phyloP scores from a whole-genome alignment of 2,797 vertebrate species.

The Heteromormyrus szaboi region DNA sequence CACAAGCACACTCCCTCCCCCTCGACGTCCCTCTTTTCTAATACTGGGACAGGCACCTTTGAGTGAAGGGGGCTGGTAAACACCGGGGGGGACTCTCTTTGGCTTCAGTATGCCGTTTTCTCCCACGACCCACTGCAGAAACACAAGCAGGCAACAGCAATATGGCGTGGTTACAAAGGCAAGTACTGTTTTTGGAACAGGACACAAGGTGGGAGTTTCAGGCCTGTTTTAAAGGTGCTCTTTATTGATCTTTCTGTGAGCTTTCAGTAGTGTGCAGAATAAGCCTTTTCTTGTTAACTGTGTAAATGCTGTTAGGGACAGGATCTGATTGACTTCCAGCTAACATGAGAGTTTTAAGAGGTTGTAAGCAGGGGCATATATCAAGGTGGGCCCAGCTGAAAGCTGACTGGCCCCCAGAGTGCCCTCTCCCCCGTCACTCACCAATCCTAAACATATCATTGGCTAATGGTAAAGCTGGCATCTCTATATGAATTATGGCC shows the following conservation, averaged over 20 bases:
- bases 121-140: constrained; percentile 74
- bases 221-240: background rate
- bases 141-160: background rate
- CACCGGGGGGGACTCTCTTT: constrained; percentile 79
- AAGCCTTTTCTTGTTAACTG: background rate
- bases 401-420: background rate
- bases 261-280: background rate
- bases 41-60: constrained; percentile 68
- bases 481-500: background rate
- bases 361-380: background rate
- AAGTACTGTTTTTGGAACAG: background rate
- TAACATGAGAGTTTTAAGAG: background rate
- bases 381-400: background rate
- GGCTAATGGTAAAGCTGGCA: background rate
- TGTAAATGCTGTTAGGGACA: background rate
- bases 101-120: constrained; percentile 90
- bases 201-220: background rate
- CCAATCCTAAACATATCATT: background rate
- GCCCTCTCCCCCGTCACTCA: background rate
- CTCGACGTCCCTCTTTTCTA: too few relatives aligned
- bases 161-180: background rate
- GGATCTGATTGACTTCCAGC: background rate
- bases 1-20: background rate
- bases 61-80: constrained; percentile 89
- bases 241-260: background rate